Evolutionary conservation across 1,140 invertebrate species (phyloP), one percentile per base, ranked within the genome.

Genomic region (Drosophila leontia): DNA sequence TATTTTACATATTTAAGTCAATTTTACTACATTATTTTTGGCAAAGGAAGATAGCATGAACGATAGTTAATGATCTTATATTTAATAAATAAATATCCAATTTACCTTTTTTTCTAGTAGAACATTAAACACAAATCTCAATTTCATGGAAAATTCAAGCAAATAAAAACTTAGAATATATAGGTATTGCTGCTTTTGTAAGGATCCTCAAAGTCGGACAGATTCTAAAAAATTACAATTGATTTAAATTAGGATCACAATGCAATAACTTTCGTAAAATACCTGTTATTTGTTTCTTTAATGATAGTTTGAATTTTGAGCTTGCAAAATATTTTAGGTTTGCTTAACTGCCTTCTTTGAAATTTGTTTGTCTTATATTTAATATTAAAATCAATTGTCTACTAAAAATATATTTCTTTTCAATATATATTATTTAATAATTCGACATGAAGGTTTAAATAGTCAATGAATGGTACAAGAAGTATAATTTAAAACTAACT

Each of bases 121-220:
- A 62, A 85, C 57, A 81, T 69, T 70, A 61, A 71, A 81, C 78
- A 84, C 75, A 72, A 70, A 65, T 71, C 50, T 79, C 50, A 53
- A 45, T 51, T 67, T 86, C 72, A 83, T 75, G 77, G 56, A 60
- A 81, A 81, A 90, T 65, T 74, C 70, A 84, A 55, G 68, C 74
- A 84, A 76, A 79, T 68, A 71, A 77, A 65, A 80, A 81, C 80
- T 94, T 94, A 95, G 93, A 93, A 95, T 94, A 95, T 95, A 94
- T 95, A 95, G 71, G 95, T 95, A 94, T 95, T 94, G 94, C 95
- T 95, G 82, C 92, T 82, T 92, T 92, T 93, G 83, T 91, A 93
- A 84, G 92, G 87, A 93, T 92, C 91, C 91, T 92, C 90, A 93
- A 92, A 92, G 85, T 92, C 91, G 75, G 91, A 92, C 57, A 91